Conservation (phyloP, 2,113 vertebrate species). For the Callithrix jacchus region DNA sequence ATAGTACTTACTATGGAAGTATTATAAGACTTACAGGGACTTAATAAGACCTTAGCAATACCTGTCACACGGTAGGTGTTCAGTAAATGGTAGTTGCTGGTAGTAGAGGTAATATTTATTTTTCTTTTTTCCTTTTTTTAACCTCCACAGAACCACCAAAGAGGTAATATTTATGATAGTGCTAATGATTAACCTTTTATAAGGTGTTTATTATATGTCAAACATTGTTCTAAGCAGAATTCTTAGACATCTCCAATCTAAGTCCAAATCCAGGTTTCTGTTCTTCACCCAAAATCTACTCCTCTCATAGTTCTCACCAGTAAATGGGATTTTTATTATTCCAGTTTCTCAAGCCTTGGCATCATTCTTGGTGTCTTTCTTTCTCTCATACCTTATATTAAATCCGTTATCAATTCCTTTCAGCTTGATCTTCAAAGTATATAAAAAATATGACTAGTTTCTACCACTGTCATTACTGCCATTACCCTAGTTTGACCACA, state of each 20-base stretch:
- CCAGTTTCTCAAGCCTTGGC: not conserved
- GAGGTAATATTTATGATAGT: constrained; percentile 1
- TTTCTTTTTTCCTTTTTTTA: too few species aligned
- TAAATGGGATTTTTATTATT: constrained; percentile 4
- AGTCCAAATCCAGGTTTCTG: constrained; percentile 19
- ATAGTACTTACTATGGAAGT: not conserved
- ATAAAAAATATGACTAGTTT: not conserved
- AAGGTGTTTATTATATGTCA: not conserved
- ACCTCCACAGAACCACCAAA: not conserved
- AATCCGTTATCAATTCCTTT: not conserved
- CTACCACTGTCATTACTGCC: not conserved
- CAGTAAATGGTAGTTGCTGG: not conserved
- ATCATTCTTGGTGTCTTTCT: not conserved
- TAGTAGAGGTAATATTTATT: constrained; percentile 18
- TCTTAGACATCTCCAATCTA: not conserved
- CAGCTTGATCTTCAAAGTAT: constrained; percentile 7
- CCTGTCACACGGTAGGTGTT: not conserved
- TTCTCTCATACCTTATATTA: not conserved
- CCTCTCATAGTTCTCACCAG: not conserved
- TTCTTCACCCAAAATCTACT: not conserved
- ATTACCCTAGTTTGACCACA: not conserved
- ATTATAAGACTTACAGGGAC: not conserved
- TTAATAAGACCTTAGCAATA: not conserved
- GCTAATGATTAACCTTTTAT: not conserved
- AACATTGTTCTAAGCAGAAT: not conserved